Percentiles rank a stretch among this genome's conserved stretches.
Conservation (phyloP, 2,797 vertebrate species). For the Centroberyx gerrardi region DNA sequence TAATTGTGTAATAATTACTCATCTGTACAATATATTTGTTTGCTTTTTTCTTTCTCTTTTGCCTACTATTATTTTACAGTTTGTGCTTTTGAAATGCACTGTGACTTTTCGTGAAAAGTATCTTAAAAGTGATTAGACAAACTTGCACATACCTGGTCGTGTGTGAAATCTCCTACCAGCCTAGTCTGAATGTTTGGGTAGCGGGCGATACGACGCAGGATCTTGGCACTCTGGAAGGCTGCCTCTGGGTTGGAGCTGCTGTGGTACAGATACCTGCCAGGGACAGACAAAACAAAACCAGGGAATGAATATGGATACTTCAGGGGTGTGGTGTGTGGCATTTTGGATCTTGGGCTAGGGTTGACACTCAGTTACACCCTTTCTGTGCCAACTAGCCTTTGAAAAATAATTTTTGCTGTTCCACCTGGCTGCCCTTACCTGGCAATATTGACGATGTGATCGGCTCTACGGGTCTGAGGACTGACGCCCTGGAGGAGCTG, state of each 20-base stretch:
- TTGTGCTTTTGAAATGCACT: too few species aligned
- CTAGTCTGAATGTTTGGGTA: slow-evolving; percentile 96
- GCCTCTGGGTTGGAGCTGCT: slow-evolving; percentile 94
- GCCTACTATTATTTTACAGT: not conserved
- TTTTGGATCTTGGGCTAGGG: too few species aligned
- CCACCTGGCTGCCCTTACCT: slow-evolving; percentile 83
- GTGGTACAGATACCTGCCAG: slow-evolving; percentile 93
- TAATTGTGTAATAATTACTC: too few species aligned
- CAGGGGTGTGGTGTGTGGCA: not conserved
- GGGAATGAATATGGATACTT: not conserved
- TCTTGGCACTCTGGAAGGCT: slow-evolving; percentile 97
- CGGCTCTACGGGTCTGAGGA: slow-evolving; percentile 93
- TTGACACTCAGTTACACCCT: not conserved
- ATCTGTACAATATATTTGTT: not conserved
- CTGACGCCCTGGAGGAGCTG: slow-evolving; percentile 98
- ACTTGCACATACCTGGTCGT: slow-evolving; percentile 89
- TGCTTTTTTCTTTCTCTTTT: not conserved
- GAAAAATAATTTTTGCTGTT: not conserved
- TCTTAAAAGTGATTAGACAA: not conserved
- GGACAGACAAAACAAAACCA: slow-evolving; percentile 35
- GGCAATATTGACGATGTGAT: slow-evolving; percentile 96
- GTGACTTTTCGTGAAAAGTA: not conserved
- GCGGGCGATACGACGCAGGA: slow-evolving; percentile 93
- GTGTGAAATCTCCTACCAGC: slow-evolving; percentile 97
- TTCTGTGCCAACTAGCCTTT: not conserved